Evolutionary conservation across 2,888 invertebrate genomes (phyloP).

Genomic region (Drosophila acutilabella): DNA sequence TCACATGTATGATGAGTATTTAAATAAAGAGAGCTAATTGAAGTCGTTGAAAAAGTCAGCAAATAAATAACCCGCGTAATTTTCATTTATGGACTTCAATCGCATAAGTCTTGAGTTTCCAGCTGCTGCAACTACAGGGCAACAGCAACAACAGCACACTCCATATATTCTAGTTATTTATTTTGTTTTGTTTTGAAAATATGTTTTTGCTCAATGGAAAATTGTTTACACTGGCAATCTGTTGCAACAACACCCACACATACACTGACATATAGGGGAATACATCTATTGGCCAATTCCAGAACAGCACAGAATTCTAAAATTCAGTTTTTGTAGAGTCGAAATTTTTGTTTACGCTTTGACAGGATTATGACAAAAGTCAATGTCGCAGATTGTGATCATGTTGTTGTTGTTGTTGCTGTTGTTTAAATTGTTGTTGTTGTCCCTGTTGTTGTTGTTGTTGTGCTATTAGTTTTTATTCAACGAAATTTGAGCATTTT

Average conservation of each 20-base stretch:
- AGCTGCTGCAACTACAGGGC: constrained; percentile 2
- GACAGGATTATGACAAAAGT: constrained; percentile 76
- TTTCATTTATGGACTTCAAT: constrained; percentile 3
- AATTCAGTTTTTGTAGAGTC: constrained; percentile 39
- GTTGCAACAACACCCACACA: constrained; percentile 25
- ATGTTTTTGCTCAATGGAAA: constrained; percentile 40
- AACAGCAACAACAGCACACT: background rate
- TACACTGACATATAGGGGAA: constrained; percentile 1
- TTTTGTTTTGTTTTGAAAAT: constrained; percentile 14
- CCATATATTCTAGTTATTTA: background rate
- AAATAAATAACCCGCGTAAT: constrained; percentile 12
- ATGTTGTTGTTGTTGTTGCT: constrained; percentile 22
- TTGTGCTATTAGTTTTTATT: constrained; percentile 79
- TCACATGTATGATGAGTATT: too few relatives aligned
- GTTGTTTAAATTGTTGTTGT: constrained; percentile 11
- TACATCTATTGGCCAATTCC: constrained; percentile 38
- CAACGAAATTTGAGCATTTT: constrained; percentile 68
- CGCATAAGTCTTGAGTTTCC: constrained; percentile 2
- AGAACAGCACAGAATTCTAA: constrained; percentile 12
- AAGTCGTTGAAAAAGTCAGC: too few relatives aligned
- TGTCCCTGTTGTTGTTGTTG: constrained; percentile 25
- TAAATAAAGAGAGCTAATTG: too few relatives aligned
- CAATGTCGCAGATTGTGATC: constrained; percentile 57
- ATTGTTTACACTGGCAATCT: constrained; percentile 36
- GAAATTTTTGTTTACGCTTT: constrained; percentile 80